These are phyloP conservation scores for Percina caprodes DNA, from an alignment of 2,113 vertebrate genomes.

Conservation along the genomic window DNA sequence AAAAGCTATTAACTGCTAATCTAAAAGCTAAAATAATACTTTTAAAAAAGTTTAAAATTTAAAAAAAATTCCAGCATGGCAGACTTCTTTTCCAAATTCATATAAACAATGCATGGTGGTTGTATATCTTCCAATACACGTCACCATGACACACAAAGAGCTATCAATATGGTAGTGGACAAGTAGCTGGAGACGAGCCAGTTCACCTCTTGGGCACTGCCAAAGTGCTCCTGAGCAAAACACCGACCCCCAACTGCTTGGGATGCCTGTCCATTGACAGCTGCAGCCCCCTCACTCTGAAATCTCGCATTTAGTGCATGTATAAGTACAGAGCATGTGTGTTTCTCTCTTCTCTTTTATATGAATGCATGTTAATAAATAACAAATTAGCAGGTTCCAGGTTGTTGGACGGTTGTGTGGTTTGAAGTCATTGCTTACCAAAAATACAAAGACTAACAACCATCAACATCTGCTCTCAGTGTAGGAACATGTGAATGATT, in stretches of 20 bases:
- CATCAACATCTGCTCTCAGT: not conserved
- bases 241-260: too few species aligned
- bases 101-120: not conserved
- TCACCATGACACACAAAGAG: not conserved
- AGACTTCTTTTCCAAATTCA: not conserved
- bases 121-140: not conserved
- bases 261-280: too few species aligned
- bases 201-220: too few species aligned
- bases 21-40: not conserved
- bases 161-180: not conserved
- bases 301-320: too few species aligned
- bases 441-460: not conserved
- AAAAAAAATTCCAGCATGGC: not conserved
- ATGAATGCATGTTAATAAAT: too few species aligned
- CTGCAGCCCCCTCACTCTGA: too few species aligned
- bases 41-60: not conserved
- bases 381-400: constrained; percentile 5
- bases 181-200: too few species aligned
- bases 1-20: constrained; percentile 5
- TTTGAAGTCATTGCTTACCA: constrained; percentile 11
- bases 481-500: not conserved
- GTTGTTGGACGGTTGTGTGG: not conserved
- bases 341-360: too few species aligned
- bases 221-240: too few species aligned
- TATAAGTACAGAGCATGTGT: too few species aligned